These are phyloP conservation scores for Leistus spinibarbis DNA, from an alignment of 2,888 invertebrate genomes.

Conservation along the genomic window DNA sequence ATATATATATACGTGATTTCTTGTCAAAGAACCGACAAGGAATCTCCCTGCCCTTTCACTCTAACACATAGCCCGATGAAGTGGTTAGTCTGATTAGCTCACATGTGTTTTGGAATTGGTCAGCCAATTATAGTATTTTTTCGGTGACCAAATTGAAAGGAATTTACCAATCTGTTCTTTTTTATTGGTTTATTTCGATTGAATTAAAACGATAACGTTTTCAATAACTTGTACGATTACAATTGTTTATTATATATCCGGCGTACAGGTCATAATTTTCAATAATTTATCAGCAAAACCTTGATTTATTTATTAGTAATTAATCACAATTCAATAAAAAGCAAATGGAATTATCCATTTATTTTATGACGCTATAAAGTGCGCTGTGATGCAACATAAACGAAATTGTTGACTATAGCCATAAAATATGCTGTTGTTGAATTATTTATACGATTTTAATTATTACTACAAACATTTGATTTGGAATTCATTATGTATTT, in stretches of 20 bases:
- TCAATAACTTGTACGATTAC: background rate
- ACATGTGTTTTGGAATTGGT: background rate
- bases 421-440: background rate
- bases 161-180: background rate
- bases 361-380: background rate
- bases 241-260: background rate
- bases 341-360: background rate
- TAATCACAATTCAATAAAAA: background rate
- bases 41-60: background rate
- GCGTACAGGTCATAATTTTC: background rate
- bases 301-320: background rate
- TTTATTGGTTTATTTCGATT: background rate
- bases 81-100: background rate
- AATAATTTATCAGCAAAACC: background rate
- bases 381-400: background rate
- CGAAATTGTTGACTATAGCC: too few relatives aligned
- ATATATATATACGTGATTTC: background rate
- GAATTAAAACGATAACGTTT: background rate
- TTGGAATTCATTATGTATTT: background rate
- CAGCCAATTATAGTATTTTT: background rate
- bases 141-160: background rate
- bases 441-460: background rate
- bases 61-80: background rate
- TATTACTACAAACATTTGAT: background rate
- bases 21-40: background rate